Conservation (phyloP, 2,888 invertebrate species). For the Seladonia tumulorum region DNA sequence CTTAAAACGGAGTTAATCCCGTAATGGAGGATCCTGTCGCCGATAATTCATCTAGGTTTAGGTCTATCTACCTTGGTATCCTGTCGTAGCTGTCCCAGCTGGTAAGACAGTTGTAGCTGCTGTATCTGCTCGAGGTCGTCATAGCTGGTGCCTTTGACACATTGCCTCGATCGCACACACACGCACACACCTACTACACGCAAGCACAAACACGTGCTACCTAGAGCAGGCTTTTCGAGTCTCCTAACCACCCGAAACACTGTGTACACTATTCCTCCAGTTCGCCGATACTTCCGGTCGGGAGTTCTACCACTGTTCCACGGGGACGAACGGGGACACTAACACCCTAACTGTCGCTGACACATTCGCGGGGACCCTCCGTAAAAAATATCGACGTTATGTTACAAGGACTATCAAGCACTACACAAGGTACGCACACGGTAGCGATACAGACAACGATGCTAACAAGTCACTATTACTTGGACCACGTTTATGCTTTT, state of each 20-base stretch:
- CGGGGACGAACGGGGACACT: conserved; percentile 3
- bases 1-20: conserved; percentile 36
- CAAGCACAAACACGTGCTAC: neutral
- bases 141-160: conserved; percentile 82
- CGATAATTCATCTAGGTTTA: conserved; percentile 36
- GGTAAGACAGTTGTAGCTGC: conserved; percentile 94
- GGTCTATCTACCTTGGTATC: conserved; percentile 91
- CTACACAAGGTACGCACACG: conserved; percentile 2
- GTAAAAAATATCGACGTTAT: conserved; percentile 41
- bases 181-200: too few relatives aligned
- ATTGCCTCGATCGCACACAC: conserved; percentile 24
- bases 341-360: neutral
- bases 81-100: conserved; percentile 96
- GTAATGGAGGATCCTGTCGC: conserved; percentile 40
- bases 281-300: neutral
- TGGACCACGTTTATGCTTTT: conserved; percentile 65
- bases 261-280: neutral
- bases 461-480: conserved; percentile 71
- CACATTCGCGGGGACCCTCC: conserved; percentile 1
- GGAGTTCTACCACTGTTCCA: neutral
- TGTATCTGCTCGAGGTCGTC: conserved; percentile 92
- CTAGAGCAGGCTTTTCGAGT: neutral
- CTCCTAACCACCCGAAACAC: neutral
- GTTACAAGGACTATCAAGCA: neutral
- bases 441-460: conserved; percentile 16